Evolutionary conservation across 2,888 invertebrate genomes (phyloP).

Genomic region (Drosophila nr. fundita): DNA sequence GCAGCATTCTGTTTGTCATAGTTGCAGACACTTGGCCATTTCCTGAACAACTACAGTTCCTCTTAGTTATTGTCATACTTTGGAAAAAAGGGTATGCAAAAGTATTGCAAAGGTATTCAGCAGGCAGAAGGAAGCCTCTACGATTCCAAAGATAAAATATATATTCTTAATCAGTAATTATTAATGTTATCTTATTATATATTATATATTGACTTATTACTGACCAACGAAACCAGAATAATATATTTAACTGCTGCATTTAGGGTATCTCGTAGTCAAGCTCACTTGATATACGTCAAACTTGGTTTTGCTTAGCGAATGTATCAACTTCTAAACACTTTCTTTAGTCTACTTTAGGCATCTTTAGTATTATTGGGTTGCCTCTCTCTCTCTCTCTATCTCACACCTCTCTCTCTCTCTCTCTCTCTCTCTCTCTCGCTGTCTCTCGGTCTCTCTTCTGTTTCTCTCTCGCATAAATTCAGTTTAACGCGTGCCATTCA

Average conservation of each 20-base stretch:
- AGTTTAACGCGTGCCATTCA: conserved; percentile 64
- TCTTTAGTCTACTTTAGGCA: conserved; percentile 24
- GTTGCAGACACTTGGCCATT: not conserved
- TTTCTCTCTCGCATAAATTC: conserved; percentile 49
- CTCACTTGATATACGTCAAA: not conserved
- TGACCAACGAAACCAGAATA: not conserved
- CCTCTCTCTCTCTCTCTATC: not conserved
- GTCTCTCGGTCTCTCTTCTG: not conserved
- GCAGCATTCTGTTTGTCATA: not conserved
- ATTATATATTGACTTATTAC: not conserved
- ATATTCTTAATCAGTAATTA: not conserved
- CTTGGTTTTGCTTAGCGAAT: not conserved
- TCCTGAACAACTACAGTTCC: not conserved
- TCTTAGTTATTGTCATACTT: not conserved
- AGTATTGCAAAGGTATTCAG: not conserved
- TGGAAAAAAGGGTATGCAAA: not conserved
- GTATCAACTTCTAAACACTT: not conserved
- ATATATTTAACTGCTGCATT: not conserved
- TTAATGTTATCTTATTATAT: not conserved
- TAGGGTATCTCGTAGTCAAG: not conserved
- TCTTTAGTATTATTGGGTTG: conserved; percentile 17
- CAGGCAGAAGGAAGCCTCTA: not conserved
- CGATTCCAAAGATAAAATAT: not conserved
- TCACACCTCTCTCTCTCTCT: not conserved
- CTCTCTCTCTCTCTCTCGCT: not conserved